Evolutionary conservation across 2,888 invertebrate genomes (phyloP), one percentile per base, ranked within the genome.

Genomic region (Drosophila neotestacea): DNA sequence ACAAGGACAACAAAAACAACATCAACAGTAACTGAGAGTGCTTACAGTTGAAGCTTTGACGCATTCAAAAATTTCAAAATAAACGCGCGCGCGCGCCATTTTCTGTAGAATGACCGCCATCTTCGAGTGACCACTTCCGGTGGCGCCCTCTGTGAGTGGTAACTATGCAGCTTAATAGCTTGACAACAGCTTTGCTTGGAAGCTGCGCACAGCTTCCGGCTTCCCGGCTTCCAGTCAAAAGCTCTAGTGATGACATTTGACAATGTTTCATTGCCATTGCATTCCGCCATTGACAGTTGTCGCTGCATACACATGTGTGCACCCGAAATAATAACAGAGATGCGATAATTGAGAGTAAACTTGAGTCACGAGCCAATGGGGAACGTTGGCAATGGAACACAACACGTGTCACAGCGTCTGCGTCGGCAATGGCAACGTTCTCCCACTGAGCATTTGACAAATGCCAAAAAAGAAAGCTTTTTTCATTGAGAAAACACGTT

Each of bases 171-270:
- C 27, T 36, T n/a, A 4, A n/a, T 16, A 28, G 60, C 38, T 39
- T 51, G 39, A 3, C 36, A 38, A 27, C 41, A 69, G 74, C 70
- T 73, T 50, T 51, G 10, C n/a, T 39, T 70, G 86, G 86, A 86
- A 69, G 73, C 79, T 79, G 77, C 9, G 58, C 63, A 48, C 86
- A 89, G 86, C 86, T 83, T 83, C 83, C 81, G 28, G 28, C 10
- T 38, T 28, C 84, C 85, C 71, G 28, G 22, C 22, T 22, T 22
- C 22, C 22, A 22, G 22, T 22, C 38, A 11, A 65, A 63, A 67
- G 62, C 79, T 75, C 42, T 59, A 47, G 54, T 51, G 55, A 16
- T 54, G 71, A 46, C 81, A 77, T 9, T 63, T 69, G 32, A 13
- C 34, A 41, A 7, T 13, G 60, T 71, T 71, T 32, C 54, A 60